phyloP scores from a whole-genome alignment of 1,140 invertebrate species.

The Drosophila busckii region DNA sequence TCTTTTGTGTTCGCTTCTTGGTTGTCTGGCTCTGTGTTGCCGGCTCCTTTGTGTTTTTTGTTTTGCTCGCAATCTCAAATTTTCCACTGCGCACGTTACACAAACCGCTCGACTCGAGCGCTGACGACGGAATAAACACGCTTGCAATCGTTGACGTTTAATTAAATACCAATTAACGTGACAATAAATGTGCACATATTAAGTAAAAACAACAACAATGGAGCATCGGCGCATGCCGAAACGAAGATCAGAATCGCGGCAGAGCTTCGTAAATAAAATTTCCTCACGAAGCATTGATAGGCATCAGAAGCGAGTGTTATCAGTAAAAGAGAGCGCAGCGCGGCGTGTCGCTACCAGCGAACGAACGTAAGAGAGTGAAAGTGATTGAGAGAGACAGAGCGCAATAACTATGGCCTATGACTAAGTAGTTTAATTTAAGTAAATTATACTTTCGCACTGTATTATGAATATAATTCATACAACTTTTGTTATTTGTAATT shows the following conservation, averaged over 20 bases:
- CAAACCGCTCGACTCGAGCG: slow-evolving; percentile 49
- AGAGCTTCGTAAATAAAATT: slow-evolving; percentile 37
- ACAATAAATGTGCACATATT: slow-evolving; percentile 49
- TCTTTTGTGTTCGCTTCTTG: slow-evolving; percentile 29
- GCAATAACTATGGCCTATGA: slow-evolving; percentile 51
- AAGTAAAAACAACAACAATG: slow-evolving; percentile 8
- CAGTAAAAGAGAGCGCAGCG: slow-evolving; percentile 20
- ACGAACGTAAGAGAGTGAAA: not conserved
- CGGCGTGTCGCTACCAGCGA: not conserved
- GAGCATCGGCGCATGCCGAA: slow-evolving; percentile 17
- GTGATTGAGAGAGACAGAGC: slow-evolving; percentile 11
- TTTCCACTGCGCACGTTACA: not conserved
- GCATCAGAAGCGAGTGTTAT: slow-evolving; percentile 42
- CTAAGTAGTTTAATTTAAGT: slow-evolving; percentile 69
- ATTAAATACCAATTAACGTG: slow-evolving; percentile 76
- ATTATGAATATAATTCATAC: slow-evolving; percentile 78
- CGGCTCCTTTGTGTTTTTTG: slow-evolving; percentile 15
- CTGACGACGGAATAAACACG: slow-evolving; percentile 50
- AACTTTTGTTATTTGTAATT: slow-evolving; percentile 64
- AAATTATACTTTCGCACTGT: slow-evolving; percentile 71
- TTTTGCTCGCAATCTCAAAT: slow-evolving; percentile 11
- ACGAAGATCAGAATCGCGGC: slow-evolving; percentile 44
- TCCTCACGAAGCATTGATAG: slow-evolving; percentile 40
- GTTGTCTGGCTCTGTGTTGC: slow-evolving; percentile 30
- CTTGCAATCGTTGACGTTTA: slow-evolving; percentile 51